A percentile compares a stretch with the other conserved stretches of the same genome.
Conservation (phyloP, 2,888 invertebrate species). For the Prosopocoilus inquinatus region DNA sequence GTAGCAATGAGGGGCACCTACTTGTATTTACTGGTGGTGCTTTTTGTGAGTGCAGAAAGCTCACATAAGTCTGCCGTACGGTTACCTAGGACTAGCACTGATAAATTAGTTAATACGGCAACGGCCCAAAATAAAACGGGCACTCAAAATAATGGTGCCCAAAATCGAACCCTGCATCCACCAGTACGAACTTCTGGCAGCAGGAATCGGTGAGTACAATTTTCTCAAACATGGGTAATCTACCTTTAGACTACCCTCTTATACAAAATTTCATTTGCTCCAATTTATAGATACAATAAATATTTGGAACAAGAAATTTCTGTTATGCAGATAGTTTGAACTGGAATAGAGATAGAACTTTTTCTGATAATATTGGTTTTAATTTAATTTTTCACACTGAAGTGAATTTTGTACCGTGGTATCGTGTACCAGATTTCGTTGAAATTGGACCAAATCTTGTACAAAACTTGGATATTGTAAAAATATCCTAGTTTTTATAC, state of each 20-base stretch:
- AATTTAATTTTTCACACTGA: too few species aligned
- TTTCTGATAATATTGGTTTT: too few species aligned
- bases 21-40: conserved; percentile 41
- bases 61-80: conserved; percentile 53
- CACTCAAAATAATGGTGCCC: conserved; percentile 36
- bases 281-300: not conserved
- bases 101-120: conserved; percentile 52
- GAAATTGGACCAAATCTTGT: too few species aligned
- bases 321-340: too few species aligned
- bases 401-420: too few species aligned
- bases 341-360: too few species aligned
- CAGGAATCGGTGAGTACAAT: conserved; percentile 37
- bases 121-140: conserved; percentile 48
- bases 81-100: conserved; percentile 61
- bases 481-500: too few species aligned
- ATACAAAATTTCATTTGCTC: not conserved
- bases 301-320: too few species aligned
- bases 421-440: too few species aligned
- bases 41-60: conserved; percentile 31
- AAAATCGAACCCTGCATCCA: conserved; percentile 31
- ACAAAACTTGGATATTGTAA: too few species aligned
- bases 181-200: conserved; percentile 41
- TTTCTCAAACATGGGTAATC: too few species aligned
- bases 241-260: not conserved
- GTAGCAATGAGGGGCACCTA: conserved; percentile 40